Evolutionary conservation across 2,113 vertebrate species (phyloP), one percentile per base, ranked within the genome.

Genomic region (Podarcis raffonei): DNA sequence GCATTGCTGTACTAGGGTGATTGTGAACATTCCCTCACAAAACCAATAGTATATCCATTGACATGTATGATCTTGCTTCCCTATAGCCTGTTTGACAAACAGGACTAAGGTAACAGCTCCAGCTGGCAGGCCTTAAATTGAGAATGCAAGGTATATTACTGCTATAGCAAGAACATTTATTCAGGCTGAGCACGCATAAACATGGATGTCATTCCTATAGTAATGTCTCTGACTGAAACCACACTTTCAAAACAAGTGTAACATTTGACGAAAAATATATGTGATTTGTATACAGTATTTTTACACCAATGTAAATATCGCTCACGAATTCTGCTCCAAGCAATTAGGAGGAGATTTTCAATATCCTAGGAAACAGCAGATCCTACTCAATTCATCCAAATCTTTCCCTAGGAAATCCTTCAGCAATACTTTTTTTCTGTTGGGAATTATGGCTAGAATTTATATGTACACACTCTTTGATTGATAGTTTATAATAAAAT

Each of bases 241-340:
- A 65, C 65, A 48, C 78, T 87, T 85, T 79, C 42, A 71, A 82
- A 83, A 69, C 69, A 78, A 78, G 20, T 27, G 32, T 62, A 78
- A 71, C 16, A 30, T 16, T 62, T 88, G 79, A 81, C 27, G 84
- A 69, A 85, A 82, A 91, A 80, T 71, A 57, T 76, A 84, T 62
- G 6, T 22, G 27, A 83, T 76, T 1, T 30, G 27, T 68, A 88
- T 88, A 76, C 62, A 68, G n/a, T 30, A 57, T 84, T 84, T 78
- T 59, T 79, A 79, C n/a, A 74, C 32, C 59, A 68, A 59, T 84
- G 57, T 59, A 89, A 74, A 57, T 79, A 86, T 39, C 15, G 25
- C 39, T 48, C 30, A 1, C 35, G 22, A 78, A 30, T 71, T 89
- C 30, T 22, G 66, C 25, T 82, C 76, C 32, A 25, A 9, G 65